phyloP scores from a whole-genome alignment of 2,888 invertebrate species.

The Gnatocerus cornutus region DNA sequence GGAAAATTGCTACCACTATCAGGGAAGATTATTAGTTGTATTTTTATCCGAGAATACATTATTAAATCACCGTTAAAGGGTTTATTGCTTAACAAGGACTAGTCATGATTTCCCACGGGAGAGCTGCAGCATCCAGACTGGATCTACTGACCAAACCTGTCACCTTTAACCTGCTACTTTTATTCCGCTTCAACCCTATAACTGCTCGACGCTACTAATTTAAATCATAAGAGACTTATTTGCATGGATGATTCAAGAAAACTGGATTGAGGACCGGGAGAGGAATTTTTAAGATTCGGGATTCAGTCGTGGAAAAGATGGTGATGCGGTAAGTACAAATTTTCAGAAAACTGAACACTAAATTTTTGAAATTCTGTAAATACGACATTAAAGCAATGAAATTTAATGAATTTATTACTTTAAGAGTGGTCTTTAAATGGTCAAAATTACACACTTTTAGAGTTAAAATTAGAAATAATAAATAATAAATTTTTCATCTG shows the following conservation, averaged over 20 bases:
- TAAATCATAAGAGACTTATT: conserved; percentile 58
- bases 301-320: conserved; percentile 25
- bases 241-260: conserved; percentile 56
- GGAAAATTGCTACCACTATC: conserved; percentile 11
- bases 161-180: conserved; percentile 59
- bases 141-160: conserved; percentile 66
- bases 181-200: conserved; percentile 49
- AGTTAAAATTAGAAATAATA: too few species aligned
- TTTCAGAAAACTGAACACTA: too few species aligned
- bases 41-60: conserved; percentile 35
- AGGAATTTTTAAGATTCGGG: conserved; percentile 30
- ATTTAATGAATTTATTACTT: too few species aligned
- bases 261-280: conserved; percentile 21
- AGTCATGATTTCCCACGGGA: conserved; percentile 68
- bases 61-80: conserved; percentile 46
- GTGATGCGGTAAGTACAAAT: too few species aligned
- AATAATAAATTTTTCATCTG: too few species aligned
- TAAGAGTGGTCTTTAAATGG: too few species aligned
- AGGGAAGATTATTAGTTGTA: conserved; percentile 11
- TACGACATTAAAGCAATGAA: too few species aligned
- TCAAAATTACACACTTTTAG: too few species aligned
- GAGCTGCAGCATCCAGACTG: conserved; percentile 60
- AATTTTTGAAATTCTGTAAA: too few species aligned
- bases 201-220: conserved; percentile 50
- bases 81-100: conserved; percentile 47